Conservation (phyloP, 2,797 vertebrate genomes). For the Rhinoraja longicauda region DNA sequence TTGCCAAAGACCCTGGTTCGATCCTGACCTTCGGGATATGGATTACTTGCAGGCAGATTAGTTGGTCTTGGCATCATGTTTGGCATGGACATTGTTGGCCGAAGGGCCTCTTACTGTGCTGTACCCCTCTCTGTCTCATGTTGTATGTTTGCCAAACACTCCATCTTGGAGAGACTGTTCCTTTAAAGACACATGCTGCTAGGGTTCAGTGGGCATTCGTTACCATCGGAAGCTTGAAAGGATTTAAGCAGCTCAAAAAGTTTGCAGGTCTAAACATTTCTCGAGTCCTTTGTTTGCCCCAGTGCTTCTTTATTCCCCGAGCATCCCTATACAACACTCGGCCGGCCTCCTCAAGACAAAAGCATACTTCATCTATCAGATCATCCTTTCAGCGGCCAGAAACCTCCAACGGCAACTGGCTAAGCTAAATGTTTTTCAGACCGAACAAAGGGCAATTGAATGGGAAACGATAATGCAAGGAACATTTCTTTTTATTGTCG, state of each 20-base stretch:
- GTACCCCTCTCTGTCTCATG: no score
- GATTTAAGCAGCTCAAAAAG: conserved; percentile 16
- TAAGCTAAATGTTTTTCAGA: conserved; percentile 30
- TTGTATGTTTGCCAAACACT: background rate
- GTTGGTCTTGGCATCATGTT: no score
- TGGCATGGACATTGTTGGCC: no score
- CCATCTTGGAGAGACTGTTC: background rate
- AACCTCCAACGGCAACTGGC: conserved; percentile 23
- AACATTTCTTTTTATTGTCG: conserved; percentile 51
- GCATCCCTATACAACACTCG: conserved; percentile 25
- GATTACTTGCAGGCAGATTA: no score
- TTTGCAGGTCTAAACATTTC: background rate
- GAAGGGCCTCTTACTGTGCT: no score
- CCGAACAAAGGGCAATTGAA: conserved; percentile 14
- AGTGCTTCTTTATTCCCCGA: background rate
- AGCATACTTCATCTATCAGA: conserved; percentile 38
- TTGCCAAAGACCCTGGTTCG: no score
- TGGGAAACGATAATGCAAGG: conserved; percentile 19
- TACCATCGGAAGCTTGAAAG: background rate
- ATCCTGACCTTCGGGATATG: no score
- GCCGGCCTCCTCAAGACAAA: conserved; percentile 34
- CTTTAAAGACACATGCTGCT: conserved; percentile 18
- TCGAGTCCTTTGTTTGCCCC: conserved; percentile 27
- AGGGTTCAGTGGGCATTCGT: background rate
- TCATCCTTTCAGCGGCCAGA: conserved; percentile 36